Base-by-base conservation (phyloP, 2,888 invertebrate genomes). In the Napeogenes inachia region DNA sequence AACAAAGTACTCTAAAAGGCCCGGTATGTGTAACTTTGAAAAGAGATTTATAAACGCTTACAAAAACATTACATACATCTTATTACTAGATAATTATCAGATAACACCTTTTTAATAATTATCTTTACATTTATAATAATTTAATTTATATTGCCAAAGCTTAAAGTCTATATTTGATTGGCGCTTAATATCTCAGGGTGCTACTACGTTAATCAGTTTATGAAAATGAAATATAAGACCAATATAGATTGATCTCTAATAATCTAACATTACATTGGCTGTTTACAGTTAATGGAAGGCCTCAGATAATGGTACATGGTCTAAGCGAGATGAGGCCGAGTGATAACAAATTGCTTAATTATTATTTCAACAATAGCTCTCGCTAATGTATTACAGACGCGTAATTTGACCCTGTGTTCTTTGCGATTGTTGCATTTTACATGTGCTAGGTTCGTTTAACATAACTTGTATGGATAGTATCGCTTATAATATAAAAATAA, bases 301-400 rank as follows among this genome's bases (percentile, higher is more conserved):
- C 78, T 73, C 65, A 56, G 62, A 58, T 67, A 67, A 42, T 75
- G 75, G 79, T 71, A 56, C 50, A 62, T 47, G 56, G 58, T 53
- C 59, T 63, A 65, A 63, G 61, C 60, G 59, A 85, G 86, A 86
- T 87, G 80, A 68, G 81, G 78, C 70, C 80, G 74, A 58, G 59
- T 71, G 87, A 86, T 87, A 86, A 79, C 67, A 76, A 77, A 79
- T 84, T 84, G 74, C 81, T 79, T 85, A 87, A 86, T 84, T 86
- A 78, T 77, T 78, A 83, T 82, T 82, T 80, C 81, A 77, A 82
- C 82, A 84, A 83, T 80, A 70, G 77, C 65, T 62, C 68, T 67
- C 56, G 73, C 70, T 81, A 76, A 78, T 78, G 77, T 77, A 64
- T 67, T 67, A 62, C 64, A 64, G 50, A 60, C 66, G 59, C 59